Evolutionary conservation across 2,888 invertebrate species (phyloP).

Genomic region (Drosophila dives): DNA sequence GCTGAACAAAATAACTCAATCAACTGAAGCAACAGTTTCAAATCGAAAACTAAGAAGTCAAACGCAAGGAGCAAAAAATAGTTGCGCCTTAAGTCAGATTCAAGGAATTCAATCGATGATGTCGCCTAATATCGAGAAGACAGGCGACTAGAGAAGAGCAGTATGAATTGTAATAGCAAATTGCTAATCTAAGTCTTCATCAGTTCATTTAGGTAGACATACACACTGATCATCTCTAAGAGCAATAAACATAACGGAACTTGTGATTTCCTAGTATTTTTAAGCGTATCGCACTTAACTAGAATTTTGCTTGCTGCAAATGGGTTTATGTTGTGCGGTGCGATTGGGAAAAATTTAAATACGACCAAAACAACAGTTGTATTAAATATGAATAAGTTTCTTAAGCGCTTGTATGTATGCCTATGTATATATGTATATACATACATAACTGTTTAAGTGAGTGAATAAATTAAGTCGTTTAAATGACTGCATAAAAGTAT

Average conservation of each 20-base stretch:
- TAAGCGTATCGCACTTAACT: background rate
- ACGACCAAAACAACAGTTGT: constrained; percentile 4
- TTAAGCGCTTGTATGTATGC: no score
- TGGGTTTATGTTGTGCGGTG: background rate
- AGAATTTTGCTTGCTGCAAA: background rate
- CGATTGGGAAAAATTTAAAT: background rate
- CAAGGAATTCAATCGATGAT: background rate
- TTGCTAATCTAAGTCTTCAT: background rate
- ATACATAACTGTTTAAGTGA: background rate
- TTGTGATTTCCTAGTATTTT: constrained; percentile 17
- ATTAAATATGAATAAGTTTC: constrained; percentile 3
- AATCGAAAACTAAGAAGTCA: background rate
- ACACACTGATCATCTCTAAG: constrained; percentile 7
- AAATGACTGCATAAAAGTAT: constrained; percentile 6
- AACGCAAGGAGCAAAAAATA: background rate
- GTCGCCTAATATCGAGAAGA: constrained; percentile 1
- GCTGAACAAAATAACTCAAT: constrained; percentile 22
- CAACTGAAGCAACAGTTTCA: constrained; percentile 15
- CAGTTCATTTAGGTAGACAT: background rate
- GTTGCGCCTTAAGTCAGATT: background rate
- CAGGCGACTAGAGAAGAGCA: constrained; percentile 12
- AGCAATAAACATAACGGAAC: constrained; percentile 1
- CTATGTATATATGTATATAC: background rate
- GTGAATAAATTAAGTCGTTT: background rate
- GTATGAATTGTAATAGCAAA: background rate